Conservation (phyloP, 2,797 vertebrate species). For the Thaleichthys pacificus region DNA sequence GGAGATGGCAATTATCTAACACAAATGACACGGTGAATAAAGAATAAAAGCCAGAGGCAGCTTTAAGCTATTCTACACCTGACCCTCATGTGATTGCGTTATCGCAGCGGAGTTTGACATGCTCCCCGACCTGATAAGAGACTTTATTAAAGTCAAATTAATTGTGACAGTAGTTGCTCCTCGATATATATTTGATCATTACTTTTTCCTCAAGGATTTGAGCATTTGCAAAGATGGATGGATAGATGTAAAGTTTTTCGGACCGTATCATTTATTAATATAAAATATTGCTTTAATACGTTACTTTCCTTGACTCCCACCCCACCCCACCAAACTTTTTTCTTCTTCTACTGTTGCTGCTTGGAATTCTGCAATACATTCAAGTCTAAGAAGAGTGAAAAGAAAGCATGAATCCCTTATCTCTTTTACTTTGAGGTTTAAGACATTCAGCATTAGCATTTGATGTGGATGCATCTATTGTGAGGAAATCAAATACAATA, state of each 20-base stretch:
- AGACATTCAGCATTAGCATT: neutral
- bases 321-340: neutral
- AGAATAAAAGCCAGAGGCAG: conserved; percentile 26
- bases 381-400: conserved; percentile 29
- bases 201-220: conserved; percentile 1
- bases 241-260: neutral
- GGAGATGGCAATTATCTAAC: conserved; percentile 43
- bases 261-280: neutral
- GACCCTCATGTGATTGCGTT: conserved; percentile 24
- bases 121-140: conserved; percentile 7
- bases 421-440: conserved; percentile 6
- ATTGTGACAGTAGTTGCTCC: conserved; percentile 16
- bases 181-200: conserved; percentile 11
- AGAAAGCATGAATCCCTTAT: conserved; percentile 44
- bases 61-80: conserved; percentile 27
- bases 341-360: conserved; percentile 5
- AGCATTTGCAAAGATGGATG: neutral
- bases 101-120: conserved; percentile 24
- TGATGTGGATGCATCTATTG: conserved; percentile 1
- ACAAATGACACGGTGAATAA: conserved; percentile 32
- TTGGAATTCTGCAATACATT: conserved; percentile 4
- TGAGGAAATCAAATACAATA: neutral
- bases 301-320: neutral
- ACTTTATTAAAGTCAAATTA: conserved; percentile 27
- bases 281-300: neutral